Percentiles rank a stretch among this genome's conserved stretches.
These are phyloP conservation scores for Candidula unifasciata DNA, from an alignment of 2,888 invertebrate species.

Conservation along the genomic window DNA sequence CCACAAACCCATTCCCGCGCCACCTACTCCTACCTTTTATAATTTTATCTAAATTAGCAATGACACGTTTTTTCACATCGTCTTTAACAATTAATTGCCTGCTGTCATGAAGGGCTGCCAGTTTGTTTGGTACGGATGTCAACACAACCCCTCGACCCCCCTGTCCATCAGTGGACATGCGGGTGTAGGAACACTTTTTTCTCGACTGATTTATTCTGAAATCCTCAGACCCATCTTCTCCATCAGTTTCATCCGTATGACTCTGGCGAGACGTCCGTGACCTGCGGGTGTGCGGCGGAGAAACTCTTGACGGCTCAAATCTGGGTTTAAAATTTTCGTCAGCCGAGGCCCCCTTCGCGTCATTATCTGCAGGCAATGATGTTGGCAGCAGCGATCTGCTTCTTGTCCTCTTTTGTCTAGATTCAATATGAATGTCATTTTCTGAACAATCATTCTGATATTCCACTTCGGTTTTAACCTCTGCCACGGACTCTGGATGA, in stretches of 20 bases:
- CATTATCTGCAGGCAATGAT: background rate
- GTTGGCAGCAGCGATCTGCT: conserved; percentile 4
- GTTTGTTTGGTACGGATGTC: conserved; percentile 31
- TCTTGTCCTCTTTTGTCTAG: conserved; percentile 28
- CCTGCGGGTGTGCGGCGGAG: conserved; percentile 8
- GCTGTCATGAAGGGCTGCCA: conserved; percentile 51
- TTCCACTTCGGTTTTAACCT: background rate
- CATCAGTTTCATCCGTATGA: conserved; percentile 40
- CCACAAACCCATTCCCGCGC: conserved; percentile 21
- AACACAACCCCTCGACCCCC: background rate
- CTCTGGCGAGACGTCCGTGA: background rate
- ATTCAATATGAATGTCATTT: conserved; percentile 21
- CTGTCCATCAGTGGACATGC: background rate
- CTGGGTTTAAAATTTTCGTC: conserved; percentile 52
- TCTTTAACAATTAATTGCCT: conserved; percentile 56
- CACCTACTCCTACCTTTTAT: conserved; percentile 35
- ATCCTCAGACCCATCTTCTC: conserved; percentile 36
- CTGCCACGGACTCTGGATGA: background rate
- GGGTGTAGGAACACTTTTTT: conserved; percentile 15
- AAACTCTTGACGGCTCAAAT: conserved; percentile 12
- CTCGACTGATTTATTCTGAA: conserved; percentile 27
- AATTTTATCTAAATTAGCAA: conserved; percentile 51
- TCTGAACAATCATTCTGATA: conserved; percentile 9
- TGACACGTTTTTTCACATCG: conserved; percentile 55
- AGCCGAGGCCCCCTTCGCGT: conserved; percentile 34